These are phyloP conservation scores for Pseudorectes ferrugineus DNA, from an alignment of 2,113 vertebrate genomes.

Conservation along the genomic window DNA sequence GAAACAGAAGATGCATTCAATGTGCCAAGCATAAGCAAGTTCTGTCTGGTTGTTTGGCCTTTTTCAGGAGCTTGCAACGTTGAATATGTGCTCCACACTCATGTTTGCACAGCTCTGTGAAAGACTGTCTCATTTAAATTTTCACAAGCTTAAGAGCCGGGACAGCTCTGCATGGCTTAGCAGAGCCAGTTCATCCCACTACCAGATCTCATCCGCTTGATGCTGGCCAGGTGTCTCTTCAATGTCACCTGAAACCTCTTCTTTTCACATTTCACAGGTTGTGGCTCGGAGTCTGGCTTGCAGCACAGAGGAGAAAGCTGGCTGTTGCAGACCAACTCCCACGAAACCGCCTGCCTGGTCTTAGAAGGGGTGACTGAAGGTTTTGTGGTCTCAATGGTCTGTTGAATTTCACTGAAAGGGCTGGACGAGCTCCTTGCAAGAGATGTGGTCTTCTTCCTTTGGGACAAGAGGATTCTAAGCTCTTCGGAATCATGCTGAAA, in stretches of 20 bases:
- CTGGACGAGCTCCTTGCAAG: background rate
- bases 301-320: background rate
- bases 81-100: background rate
- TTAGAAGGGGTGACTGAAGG: background rate
- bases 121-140: background rate
- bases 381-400: background rate
- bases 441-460: background rate
- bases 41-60: background rate
- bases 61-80: background rate
- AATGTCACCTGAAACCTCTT: constrained; percentile 54
- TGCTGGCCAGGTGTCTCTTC: constrained; percentile 48
- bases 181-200: background rate
- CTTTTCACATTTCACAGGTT: constrained; percentile 37
- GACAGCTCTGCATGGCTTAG: fast-evolving
- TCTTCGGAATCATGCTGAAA: constrained; percentile 54
- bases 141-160: background rate
- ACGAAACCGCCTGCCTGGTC: background rate
- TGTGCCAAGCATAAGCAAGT: background rate
- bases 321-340: background rate
- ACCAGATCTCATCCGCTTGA: background rate
- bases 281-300: background rate
- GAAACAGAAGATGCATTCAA: background rate
- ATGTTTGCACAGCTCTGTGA: background rate
- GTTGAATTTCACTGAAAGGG: background rate
- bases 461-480: background rate